Base-by-base conservation (phyloP, 2,113 vertebrate genomes). In the Chaenogobius annularis region DNA sequence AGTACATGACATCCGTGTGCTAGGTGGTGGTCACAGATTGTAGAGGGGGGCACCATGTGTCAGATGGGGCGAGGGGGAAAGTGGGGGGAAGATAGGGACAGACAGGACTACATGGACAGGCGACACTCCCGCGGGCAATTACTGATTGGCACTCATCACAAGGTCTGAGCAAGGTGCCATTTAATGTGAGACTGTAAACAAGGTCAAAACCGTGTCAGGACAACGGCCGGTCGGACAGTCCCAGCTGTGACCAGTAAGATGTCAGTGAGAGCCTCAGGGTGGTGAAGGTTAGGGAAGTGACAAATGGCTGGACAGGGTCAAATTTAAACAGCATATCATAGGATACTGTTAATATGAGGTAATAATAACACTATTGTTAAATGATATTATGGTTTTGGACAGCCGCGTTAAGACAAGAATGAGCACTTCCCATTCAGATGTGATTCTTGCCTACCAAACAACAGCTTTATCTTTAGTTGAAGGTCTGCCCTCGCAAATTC, bases 141-240 rank as follows among this genome's bases (percentile, higher is more conserved):
- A 71, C 86, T 77, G 88, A 85, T 81, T 85, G 80, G 70, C 82
- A 84, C 68, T 72, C 80, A 87, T 86, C 83, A 87, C 83, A 86
- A 87, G 82, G 88, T 86, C 89, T 86, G 70, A 74, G 74, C 77
- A 85, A 87, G 85, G 83, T 87, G 81, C 79, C 73, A 85, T 83
- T 83, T 80, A 73, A 81, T 77, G 80, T 65, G 72, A 81, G 70
- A 75, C 50, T 74, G 80, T 81, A 91, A 90, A 90, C 87, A 92
- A 91, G 91, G 92, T 93, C 90, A 92, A 74, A 85, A 62, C 67
- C 78, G 82, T 82, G 85, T 74, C 37, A 69, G 75, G 78, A 80
- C 83, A 88, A 86, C 77, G 84, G 85, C 62, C 74, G 40, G 69
- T 79, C 80, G 74, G 54, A n/a, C 48, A 48, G 82, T 15, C 22